These are phyloP conservation scores for Tragelaphus oryx DNA, from an alignment of 2,797 vertebrate species.

Conservation along the genomic window DNA sequence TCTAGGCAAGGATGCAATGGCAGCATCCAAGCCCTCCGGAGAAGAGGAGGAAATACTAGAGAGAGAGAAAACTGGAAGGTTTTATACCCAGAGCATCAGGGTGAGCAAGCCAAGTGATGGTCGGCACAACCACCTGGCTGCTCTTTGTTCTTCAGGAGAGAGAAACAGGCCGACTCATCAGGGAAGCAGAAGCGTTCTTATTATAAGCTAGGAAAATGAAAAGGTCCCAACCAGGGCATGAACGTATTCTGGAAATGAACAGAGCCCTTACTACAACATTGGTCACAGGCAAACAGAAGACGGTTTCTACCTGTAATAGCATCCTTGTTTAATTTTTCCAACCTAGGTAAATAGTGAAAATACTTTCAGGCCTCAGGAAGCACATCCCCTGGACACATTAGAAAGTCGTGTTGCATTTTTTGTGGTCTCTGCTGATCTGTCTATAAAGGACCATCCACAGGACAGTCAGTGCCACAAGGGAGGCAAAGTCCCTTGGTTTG, in stretches of 20 bases:
- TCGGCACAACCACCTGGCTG: background rate
- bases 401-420: background rate
- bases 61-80: background rate
- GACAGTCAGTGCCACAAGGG: background rate
- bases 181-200: background rate
- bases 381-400: background rate
- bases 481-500: background rate
- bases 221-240: background rate
- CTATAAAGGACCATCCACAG: too few relatives aligned
- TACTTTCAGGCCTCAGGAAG: background rate
- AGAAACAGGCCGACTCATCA: background rate
- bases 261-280: background rate
- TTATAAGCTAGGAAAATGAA: background rate
- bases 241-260: background rate
- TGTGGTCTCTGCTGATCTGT: rapidly evolving
- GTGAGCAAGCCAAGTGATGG: background rate
- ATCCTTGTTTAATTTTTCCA: background rate
- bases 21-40: background rate
- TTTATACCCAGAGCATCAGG: background rate
- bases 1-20: background rate
- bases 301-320: background rate
- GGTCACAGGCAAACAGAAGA: background rate
- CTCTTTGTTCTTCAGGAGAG: background rate
- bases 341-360: background rate
- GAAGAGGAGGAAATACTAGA: background rate